phyloP scores from a whole-genome alignment of 2,113 vertebrate genomes.

The Odontesthes bonariensis region DNA sequence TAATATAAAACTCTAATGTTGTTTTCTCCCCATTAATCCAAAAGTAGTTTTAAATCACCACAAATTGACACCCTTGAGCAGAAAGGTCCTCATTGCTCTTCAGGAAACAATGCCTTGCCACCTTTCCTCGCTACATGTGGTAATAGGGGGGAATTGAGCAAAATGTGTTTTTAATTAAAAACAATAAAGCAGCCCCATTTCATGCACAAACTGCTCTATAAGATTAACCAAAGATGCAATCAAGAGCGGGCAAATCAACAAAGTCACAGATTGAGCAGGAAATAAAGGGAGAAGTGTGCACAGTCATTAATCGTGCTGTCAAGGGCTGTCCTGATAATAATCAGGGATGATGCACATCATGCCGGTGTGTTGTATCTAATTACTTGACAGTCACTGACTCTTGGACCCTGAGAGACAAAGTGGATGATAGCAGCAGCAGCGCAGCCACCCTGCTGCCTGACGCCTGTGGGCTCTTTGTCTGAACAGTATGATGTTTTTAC shows the following conservation, averaged over 20 bases:
- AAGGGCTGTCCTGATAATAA: slow-evolving; percentile 46
- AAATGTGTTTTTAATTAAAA: slow-evolving; percentile 79
- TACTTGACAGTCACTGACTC: slow-evolving; percentile 50
- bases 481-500: slow-evolving; percentile 44
- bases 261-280: slow-evolving; percentile 32
- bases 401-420: slow-evolving; percentile 52
- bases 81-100: slow-evolving; percentile 40
- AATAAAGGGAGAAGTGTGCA: slow-evolving; percentile 22
- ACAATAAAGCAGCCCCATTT: slow-evolving; percentile 57
- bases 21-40: slow-evolving; percentile 70
- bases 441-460: slow-evolving; percentile 16
- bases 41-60: slow-evolving; percentile 69
- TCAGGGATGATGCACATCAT: slow-evolving; percentile 37
- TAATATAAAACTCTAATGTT: slow-evolving; percentile 63
- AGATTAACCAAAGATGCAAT: slow-evolving; percentile 46
- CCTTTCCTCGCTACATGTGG: slow-evolving; percentile 11
- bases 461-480: slow-evolving; percentile 52
- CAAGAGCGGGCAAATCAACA: slow-evolving; percentile 38
- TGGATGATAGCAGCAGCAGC: slow-evolving; percentile 45
- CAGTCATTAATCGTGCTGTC: slow-evolving; percentile 47
- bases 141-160: slow-evolving; percentile 62
- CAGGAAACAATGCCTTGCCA: slow-evolving; percentile 21
- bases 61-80: slow-evolving; percentile 64
- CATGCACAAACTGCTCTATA: slow-evolving; percentile 24
- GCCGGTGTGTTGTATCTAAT: slow-evolving; percentile 51